phyloP scores from a whole-genome alignment of 2,113 vertebrate genomes.

The Corythornis vintsioides region DNA sequence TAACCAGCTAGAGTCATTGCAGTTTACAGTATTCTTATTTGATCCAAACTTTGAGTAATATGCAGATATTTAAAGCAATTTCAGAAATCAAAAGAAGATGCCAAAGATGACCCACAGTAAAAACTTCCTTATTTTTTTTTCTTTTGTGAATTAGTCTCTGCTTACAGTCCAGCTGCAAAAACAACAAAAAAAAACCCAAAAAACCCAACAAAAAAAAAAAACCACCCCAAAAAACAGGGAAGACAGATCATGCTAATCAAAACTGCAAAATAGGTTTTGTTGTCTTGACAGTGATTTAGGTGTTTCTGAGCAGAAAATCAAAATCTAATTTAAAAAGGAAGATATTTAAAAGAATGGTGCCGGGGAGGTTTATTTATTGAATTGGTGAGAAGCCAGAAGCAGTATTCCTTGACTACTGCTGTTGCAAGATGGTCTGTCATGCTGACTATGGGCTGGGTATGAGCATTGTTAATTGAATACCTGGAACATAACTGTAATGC shows the following conservation, averaged over 20 bases:
- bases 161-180: constrained; percentile 15
- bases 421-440: background rate
- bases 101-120: background rate
- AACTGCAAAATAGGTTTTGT: constrained; percentile 30
- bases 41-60: background rate
- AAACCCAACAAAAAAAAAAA: background rate
- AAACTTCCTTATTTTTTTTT: background rate
- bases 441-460: background rate
- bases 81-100: background rate
- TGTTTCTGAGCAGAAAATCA: constrained; percentile 52
- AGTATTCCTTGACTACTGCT: background rate
- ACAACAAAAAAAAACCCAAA: background rate
- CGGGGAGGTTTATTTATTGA: constrained; percentile 14
- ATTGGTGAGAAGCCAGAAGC: constrained; percentile 9
- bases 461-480: background rate
- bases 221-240: background rate
- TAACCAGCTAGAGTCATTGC: background rate
- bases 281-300: constrained; percentile 38
- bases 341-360: constrained; percentile 29
- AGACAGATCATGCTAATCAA: constrained; percentile 7
- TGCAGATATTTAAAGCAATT: constrained; percentile 27
- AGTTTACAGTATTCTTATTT: background rate
- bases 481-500: background rate
- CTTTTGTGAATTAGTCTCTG: background rate
- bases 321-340: constrained; percentile 57